phyloP scores from a whole-genome alignment of 2,797 vertebrate genomes.

The Myoxocephalus aenaeus region DNA sequence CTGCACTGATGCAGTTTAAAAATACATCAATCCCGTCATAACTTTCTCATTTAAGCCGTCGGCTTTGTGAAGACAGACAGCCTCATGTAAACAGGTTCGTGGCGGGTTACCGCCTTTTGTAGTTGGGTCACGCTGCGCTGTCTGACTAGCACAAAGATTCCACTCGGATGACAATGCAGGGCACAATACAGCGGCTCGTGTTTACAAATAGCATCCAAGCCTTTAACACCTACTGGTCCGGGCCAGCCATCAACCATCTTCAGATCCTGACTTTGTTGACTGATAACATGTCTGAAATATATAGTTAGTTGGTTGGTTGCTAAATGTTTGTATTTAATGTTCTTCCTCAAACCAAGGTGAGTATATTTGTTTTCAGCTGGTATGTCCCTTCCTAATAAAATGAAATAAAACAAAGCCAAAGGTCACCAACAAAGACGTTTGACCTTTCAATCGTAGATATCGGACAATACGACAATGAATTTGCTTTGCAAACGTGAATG shows the following conservation, averaged over 20 bases:
- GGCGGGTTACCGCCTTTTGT: slow-evolving; percentile 71
- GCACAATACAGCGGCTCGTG: slow-evolving; percentile 73
- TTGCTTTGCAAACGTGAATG: slow-evolving; percentile 60
- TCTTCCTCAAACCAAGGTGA: background rate
- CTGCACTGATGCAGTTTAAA: background rate
- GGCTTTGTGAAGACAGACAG: slow-evolving; percentile 70
- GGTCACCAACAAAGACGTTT: slow-evolving; percentile 39
- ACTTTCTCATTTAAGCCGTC: slow-evolving; percentile 46
- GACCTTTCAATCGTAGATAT: slow-evolving; percentile 29
- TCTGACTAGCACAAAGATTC: slow-evolving; percentile 79
- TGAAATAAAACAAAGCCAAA: slow-evolving; percentile 21
- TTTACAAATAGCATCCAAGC: slow-evolving; percentile 75
- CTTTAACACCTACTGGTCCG: slow-evolving; percentile 58
- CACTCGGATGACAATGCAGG: slow-evolving; percentile 71
- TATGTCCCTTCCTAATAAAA: background rate
- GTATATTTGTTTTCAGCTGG: background rate
- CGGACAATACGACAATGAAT: slow-evolving; percentile 60
- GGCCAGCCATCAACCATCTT: slow-evolving; percentile 45
- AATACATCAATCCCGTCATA: slow-evolving; percentile 1
- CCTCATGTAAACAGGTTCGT: slow-evolving; percentile 76
- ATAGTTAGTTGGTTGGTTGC: background rate
- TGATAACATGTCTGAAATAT: background rate
- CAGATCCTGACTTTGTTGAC: slow-evolving; percentile 31
- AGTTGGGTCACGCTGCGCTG: slow-evolving; percentile 68
- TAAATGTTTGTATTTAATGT: background rate